Base-by-base conservation (phyloP, 2,888 invertebrate genomes). In the Aphidius colemani region DNA sequence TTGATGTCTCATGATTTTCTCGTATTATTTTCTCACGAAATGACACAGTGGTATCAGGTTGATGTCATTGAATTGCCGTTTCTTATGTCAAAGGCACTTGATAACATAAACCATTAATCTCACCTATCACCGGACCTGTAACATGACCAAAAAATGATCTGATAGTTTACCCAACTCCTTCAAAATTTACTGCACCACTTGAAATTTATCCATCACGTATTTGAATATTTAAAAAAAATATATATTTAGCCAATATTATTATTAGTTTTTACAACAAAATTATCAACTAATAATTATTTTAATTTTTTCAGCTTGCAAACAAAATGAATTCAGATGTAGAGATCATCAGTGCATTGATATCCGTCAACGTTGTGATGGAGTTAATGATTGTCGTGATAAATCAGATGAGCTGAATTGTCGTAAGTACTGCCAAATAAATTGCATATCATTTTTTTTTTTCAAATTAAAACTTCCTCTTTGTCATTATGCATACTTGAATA, bases 321-420 rank as follows among this genome's bases (percentile, higher is more conserved):
- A 79, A 2, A 82, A 83, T 60, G 85, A 90, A 75, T 89, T 86
- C 80, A 85, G 83, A 66, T 92, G 92, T 77, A 81, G 80, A 65
- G 87, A 86, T 79, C 86, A 87, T 6, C 77, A 79, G 40, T 91
- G 90, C 79, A 86, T 90, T 68, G 84, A 86, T 48, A 75, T 72
- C 50, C 79, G 76, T 63, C 78, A 77, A 57, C 83, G 83, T 44
- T 90, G 90, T 80, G 84, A 90, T 73, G 82, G 84, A 44, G 59
- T 74, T 5, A 53, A 50, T 11, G 85, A 90, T 69, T 90, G 90
- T 74, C 74, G 77, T 40, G 89, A 89, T 69, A 83, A 84, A 56
- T 86, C 88, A 40, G 90, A 91, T 77, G 90, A 91, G 79, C 56
- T 70, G 62, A 86, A 86, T 69, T 92, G 91, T 83, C 85, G 88